Conservation (phyloP, 1,140 invertebrate genomes). For the Zaprionus capensis region DNA sequence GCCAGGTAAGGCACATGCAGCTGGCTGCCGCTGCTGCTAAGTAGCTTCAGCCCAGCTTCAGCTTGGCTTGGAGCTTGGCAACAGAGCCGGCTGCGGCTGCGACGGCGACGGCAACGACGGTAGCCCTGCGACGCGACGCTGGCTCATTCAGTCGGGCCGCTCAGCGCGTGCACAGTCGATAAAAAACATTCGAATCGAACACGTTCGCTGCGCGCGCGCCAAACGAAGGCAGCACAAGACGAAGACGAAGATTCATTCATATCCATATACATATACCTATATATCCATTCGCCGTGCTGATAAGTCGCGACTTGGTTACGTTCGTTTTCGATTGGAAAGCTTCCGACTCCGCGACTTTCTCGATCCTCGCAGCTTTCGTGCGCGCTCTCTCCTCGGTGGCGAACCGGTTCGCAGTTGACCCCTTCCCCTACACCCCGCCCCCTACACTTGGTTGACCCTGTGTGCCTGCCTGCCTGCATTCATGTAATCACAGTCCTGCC, state of each 20-base stretch:
- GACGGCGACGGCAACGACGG: too few species aligned
- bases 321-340: slow-evolving; percentile 30
- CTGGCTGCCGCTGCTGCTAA: slow-evolving; percentile 53
- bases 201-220: slow-evolving; percentile 61
- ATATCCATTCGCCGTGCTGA: slow-evolving; percentile 24
- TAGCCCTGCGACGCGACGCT: slow-evolving; percentile 62
- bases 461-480: slow-evolving; percentile 17
- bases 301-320: slow-evolving; percentile 30
- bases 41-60: slow-evolving; percentile 34
- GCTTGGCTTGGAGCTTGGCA: slow-evolving; percentile 19
- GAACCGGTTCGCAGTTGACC: slow-evolving; percentile 71
- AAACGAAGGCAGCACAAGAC: neutral
- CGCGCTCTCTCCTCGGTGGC: neutral
- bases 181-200: slow-evolving; percentile 79
- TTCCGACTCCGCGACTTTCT: slow-evolving; percentile 15
- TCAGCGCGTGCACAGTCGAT: slow-evolving; percentile 75
- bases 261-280: slow-evolving; percentile 33
- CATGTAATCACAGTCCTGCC: slow-evolving; percentile 72
- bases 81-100: neutral
- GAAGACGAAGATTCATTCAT: slow-evolving; percentile 46
- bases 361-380: slow-evolving; percentile 48
- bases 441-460: neutral
- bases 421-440: slow-evolving; percentile 31
- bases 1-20: slow-evolving; percentile 62
- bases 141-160: slow-evolving; percentile 9